Conservation (phyloP, 1,140 invertebrate species). For the Zaprionus gabonicus region DNA sequence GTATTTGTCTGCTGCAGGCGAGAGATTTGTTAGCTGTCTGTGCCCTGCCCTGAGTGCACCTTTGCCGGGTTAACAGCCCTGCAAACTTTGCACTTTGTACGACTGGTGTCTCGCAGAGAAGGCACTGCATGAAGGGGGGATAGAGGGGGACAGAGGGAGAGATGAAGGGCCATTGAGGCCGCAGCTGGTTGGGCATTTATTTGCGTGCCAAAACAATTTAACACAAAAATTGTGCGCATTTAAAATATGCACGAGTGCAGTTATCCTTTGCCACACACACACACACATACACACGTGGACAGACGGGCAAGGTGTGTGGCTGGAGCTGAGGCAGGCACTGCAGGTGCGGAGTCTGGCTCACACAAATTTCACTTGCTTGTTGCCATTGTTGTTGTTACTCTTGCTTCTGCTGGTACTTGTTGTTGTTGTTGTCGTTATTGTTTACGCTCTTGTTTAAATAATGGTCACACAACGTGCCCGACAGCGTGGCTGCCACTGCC, state of each 20-base stretch:
- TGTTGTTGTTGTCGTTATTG: conserved; percentile 75
- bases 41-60: conserved; percentile 39
- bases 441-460: conserved; percentile 83
- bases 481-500: not conserved
- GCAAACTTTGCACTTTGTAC: conserved; percentile 61
- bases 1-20: conserved; percentile 64
- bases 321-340: conserved; percentile 20
- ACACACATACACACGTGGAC: conserved; percentile 32
- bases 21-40: conserved; percentile 77
- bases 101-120: no score
- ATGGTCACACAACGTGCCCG: conserved; percentile 74
- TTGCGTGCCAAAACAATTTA: conserved; percentile 84
- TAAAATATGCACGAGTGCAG: conserved; percentile 79
- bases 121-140: no score
- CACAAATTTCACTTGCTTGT: conserved; percentile 66
- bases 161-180: conserved; percentile 25
- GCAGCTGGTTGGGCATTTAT: conserved; percentile 75
- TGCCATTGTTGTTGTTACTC: conserved; percentile 10
- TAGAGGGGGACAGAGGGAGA: not conserved
- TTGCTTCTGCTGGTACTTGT: conserved; percentile 11
- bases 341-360: conserved; percentile 37
- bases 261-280: conserved; percentile 75
- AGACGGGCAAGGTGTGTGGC: conserved; percentile 22
- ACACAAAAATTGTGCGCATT: conserved; percentile 79
- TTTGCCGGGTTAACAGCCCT: conserved; percentile 67